phyloP scores from a whole-genome alignment of 2,888 invertebrate genomes.

The Acrobasis repandana region DNA sequence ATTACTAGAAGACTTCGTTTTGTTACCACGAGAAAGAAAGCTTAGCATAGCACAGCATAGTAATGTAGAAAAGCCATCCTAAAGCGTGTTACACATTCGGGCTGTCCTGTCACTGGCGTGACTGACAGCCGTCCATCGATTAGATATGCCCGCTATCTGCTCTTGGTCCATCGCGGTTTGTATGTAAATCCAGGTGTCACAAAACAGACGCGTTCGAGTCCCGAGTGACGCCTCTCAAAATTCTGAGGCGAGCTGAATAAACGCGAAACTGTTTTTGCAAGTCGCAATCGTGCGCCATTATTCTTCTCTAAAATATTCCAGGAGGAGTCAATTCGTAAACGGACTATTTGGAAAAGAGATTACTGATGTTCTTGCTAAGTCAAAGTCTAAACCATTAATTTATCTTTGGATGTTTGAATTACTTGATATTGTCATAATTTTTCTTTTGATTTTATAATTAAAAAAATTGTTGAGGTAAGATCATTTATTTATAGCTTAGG shows the following conservation, averaged over 20 bases:
- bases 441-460: too few species aligned
- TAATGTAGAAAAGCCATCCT: constrained; percentile 21
- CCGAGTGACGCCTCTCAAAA: constrained; percentile 55
- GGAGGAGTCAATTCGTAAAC: neutral
- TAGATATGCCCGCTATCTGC: constrained; percentile 74
- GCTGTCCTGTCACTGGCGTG: constrained; percentile 55
- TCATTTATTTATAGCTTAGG: too few species aligned
- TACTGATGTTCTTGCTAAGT: neutral
- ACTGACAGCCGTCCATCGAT: constrained; percentile 70
- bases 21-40: neutral
- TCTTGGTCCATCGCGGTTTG: constrained; percentile 68
- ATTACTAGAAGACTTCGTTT: neutral
- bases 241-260: constrained; percentile 45
- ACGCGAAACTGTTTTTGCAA: constrained; percentile 47
- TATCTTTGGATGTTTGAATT: too few species aligned
- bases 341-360: neutral
- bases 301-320: constrained; percentile 10
- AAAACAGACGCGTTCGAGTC: constrained; percentile 46
- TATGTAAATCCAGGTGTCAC: constrained; percentile 73
- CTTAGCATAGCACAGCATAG: constrained; percentile 1
- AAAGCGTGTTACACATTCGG: constrained; percentile 58
- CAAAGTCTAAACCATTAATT: too few species aligned
- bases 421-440: too few species aligned
- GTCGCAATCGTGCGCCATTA: constrained; percentile 34
- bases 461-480: too few species aligned